These are phyloP conservation scores for Pangasius sanitwongsei DNA, from an alignment of 2,797 vertebrate genomes.

Conservation along the genomic window DNA sequence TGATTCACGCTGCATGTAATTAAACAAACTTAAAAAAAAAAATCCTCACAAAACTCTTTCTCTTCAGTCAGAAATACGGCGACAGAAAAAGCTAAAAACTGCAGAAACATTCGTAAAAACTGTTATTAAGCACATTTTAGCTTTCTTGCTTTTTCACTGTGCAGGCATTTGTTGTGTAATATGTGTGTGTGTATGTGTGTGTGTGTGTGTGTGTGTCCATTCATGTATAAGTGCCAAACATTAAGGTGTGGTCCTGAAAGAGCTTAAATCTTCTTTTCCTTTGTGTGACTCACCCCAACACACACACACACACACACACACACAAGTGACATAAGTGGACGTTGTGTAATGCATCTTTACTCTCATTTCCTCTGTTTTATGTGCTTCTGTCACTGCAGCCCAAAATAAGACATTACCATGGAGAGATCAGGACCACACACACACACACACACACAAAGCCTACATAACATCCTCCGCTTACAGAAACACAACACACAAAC, in stretches of 20 bases:
- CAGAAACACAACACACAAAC: neutral
- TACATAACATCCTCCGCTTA: neutral
- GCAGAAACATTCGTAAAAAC: neutral
- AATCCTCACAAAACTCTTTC: no score
- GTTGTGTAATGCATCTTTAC: conserved; percentile 3
- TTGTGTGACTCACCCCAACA: conserved; percentile 17
- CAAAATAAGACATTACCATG: conserved; percentile 2
- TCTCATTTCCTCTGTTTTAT: conserved; percentile 27
- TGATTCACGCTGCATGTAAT: no score
- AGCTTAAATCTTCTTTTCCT: neutral
- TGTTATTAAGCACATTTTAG: neutral
- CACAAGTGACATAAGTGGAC: neutral
- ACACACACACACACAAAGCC: neutral
- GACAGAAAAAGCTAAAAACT: neutral
- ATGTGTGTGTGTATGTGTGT: neutral
- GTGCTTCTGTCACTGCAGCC: neutral
- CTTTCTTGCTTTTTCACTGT: neutral
- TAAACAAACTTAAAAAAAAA: neutral
- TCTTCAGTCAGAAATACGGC: neutral
- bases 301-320: conserved; percentile 33
- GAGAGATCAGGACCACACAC: neutral
- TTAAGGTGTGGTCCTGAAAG: neutral
- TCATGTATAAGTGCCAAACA: neutral
- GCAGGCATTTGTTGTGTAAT: neutral
- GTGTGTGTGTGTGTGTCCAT: conserved; percentile 12